A percentile compares a stretch with the other conserved stretches of the same genome.
phyloP scores from a whole-genome alignment of 1,140 invertebrate species.

The Belonocnema kinseyi region DNA sequence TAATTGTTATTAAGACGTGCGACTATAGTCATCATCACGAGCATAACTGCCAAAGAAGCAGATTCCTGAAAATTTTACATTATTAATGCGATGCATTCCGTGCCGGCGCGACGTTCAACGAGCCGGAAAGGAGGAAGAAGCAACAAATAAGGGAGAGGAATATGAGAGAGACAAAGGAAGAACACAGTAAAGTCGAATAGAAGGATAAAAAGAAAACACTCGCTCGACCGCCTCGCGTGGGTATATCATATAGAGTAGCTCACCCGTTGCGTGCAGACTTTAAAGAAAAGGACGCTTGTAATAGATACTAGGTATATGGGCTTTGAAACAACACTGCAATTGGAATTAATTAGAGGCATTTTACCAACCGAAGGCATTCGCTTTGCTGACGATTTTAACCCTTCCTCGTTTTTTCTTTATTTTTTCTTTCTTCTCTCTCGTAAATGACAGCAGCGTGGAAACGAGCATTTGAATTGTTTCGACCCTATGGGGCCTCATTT shows the following conservation, averaged over 20 bases:
- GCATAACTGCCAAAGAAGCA: not conserved
- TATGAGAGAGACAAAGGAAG: not conserved
- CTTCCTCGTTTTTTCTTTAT: not conserved
- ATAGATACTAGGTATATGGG: constrained; percentile 13
- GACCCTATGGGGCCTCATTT: not conserved
- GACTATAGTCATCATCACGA: not conserved
- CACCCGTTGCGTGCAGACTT: constrained; percentile 24
- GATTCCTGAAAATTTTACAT: constrained; percentile 20
- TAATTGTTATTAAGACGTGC: constrained; percentile 2
- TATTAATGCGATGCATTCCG: constrained; percentile 16
- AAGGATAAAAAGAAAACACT: constrained; percentile 2
- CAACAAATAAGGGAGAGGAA: constrained; percentile 2
- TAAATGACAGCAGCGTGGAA: not conserved
- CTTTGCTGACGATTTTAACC: constrained; percentile 13
- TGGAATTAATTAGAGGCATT: constrained; percentile 30
- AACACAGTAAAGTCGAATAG: not conserved
- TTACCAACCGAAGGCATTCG: constrained; percentile 10
- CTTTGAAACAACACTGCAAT: constrained; percentile 19
- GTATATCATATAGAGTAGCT: constrained; percentile 24
- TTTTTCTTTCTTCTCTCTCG: constrained; percentile 5
- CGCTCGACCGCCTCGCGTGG: constrained; percentile 7
- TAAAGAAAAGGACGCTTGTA: constrained; percentile 24
- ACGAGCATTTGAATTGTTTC: constrained; percentile 7
- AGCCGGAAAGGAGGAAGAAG: not conserved
- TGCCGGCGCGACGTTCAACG: not conserved